These are phyloP conservation scores for Zaprionus ornatus DNA, from an alignment of 1,140 invertebrate species.

Conservation along the genomic window DNA sequence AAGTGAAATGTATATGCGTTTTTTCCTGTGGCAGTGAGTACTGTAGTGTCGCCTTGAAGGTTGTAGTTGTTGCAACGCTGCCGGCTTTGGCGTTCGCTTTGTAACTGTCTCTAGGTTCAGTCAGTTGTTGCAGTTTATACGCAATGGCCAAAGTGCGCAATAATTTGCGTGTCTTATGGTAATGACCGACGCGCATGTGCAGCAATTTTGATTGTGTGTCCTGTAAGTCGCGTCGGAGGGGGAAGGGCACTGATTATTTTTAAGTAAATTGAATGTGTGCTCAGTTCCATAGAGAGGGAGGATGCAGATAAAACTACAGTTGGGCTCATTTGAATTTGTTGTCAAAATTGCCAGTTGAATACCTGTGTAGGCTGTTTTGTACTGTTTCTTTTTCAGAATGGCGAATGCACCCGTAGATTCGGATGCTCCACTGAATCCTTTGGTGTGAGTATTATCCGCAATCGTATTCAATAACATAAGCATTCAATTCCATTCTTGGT, in stretches of 20 bases:
- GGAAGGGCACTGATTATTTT: conserved; percentile 40
- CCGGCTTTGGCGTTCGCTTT: neutral
- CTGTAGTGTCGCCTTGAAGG: conserved; percentile 21
- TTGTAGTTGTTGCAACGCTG: neutral
- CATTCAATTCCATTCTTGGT: neutral
- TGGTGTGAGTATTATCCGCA: conserved; percentile 32
- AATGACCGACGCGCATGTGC: conserved; percentile 67
- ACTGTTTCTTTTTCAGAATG: conserved; percentile 15
- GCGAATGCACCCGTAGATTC: conserved; percentile 4
- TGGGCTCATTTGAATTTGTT: conserved; percentile 62
- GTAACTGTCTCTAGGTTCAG: conserved; percentile 13
- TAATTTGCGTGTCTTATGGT: conserved; percentile 69
- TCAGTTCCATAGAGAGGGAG: conserved; percentile 24
- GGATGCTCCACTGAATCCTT: neutral
- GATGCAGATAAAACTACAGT: conserved; percentile 1
- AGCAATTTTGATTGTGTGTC: conserved; percentile 54
- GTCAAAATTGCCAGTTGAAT: conserved; percentile 57
- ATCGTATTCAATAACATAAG: too few species aligned
- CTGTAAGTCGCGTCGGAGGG: neutral
- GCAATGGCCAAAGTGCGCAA: conserved; percentile 39
- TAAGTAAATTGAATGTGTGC: conserved; percentile 70
- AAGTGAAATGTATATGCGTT: neutral
- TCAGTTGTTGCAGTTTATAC: conserved; percentile 57
- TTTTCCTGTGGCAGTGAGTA: neutral
- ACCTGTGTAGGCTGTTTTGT: neutral